Base-by-base conservation (phyloP, 1,140 invertebrate species). In the Pseudomyrmex pallidus region DNA sequence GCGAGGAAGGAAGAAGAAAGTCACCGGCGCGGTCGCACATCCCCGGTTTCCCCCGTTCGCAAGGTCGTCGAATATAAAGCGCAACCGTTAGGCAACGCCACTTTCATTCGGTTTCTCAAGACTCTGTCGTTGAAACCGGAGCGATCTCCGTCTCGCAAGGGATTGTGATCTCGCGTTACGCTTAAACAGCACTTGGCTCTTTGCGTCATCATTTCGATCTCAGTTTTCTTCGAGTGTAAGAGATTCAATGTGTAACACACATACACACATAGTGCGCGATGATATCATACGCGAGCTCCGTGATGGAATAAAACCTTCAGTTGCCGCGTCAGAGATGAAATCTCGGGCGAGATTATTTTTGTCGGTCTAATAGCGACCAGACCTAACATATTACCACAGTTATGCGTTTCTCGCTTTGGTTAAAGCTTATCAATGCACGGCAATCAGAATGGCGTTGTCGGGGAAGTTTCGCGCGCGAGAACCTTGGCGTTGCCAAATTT, bases 21-120 rank as follows among this genome's bases (percentile, higher is more conserved):
- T 74, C 48, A 4, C 15, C 8, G 62, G 2, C 22, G 70, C 25
- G 50, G 54, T 73, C 63, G 54, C 70, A 78, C 12, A n/a, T n/a
- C 48, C 64, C 70, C 66, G 52, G 52, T 70, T 46, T 61, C 66
- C 76, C 48, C 15, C 48, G 25, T 68, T 35, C 76, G 4, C 35
- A 70, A 70, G 66, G 66, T 72, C 56, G 46, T 80, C 54, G 50
- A 80, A 72, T 35, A 35, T 72, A 48, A 80, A 70, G 5, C 44
- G 10, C 20, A 13, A 70, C 15, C 22, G 20, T 59, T 72, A 35
- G 35, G 35, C 35, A 61, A 46, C 20, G 70, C 25, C 66, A 80
- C 76, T 80, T 80, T 80, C 76, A 17, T 80, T 72, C 57, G 5
- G n/a, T 25, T 48, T 61, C 35, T 35, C 35, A 35, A 35, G 20